Evolutionary conservation across 1,140 invertebrate genomes (phyloP).

Genomic region (Coelopa frigida): DNA sequence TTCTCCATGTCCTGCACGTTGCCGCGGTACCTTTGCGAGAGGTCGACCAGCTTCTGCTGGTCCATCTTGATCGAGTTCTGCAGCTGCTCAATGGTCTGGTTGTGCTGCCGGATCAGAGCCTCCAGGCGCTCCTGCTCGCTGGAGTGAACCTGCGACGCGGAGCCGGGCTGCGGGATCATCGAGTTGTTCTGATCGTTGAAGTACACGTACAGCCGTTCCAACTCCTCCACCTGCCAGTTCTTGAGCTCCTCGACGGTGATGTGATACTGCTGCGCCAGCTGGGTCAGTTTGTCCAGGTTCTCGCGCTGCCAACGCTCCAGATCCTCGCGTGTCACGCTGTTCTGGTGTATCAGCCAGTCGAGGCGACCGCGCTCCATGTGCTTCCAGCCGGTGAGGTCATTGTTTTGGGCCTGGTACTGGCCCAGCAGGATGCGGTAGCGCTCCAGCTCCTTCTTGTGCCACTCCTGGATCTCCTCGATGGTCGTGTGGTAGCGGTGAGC

Average conservation of each 20-base stretch:
- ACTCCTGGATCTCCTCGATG: constrained; percentile 26
- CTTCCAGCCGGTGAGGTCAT: constrained; percentile 28
- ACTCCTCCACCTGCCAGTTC: constrained; percentile 32
- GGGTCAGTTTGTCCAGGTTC: constrained; percentile 23
- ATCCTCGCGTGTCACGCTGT: constrained; percentile 26
- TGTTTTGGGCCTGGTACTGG: constrained; percentile 28
- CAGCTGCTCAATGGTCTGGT: constrained; percentile 28
- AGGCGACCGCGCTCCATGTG: constrained; percentile 29
- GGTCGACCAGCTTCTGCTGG: constrained; percentile 31
- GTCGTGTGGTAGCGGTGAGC: constrained; percentile 28
- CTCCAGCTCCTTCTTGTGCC: constrained; percentile 33
- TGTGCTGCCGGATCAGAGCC: constrained; percentile 34
- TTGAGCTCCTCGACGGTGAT: constrained; percentile 24
- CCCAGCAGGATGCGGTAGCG: constrained; percentile 24
- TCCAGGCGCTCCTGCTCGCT: constrained; percentile 31
- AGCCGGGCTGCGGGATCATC: constrained; percentile 15
- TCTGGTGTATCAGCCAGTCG: constrained; percentile 39
- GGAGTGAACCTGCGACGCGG: constrained; percentile 13
- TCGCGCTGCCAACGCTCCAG: constrained; percentile 37
- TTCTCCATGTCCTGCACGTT: constrained; percentile 38
- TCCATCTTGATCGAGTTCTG: constrained; percentile 31
- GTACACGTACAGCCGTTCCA: constrained; percentile 25
- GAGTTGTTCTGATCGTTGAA: constrained; percentile 32
- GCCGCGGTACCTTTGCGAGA: constrained; percentile 34
- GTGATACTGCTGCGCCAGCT: constrained; percentile 23